These are phyloP conservation scores for Rhogogaster chlorosoma DNA, from an alignment of 2,888 invertebrate species.

Conservation along the genomic window DNA sequence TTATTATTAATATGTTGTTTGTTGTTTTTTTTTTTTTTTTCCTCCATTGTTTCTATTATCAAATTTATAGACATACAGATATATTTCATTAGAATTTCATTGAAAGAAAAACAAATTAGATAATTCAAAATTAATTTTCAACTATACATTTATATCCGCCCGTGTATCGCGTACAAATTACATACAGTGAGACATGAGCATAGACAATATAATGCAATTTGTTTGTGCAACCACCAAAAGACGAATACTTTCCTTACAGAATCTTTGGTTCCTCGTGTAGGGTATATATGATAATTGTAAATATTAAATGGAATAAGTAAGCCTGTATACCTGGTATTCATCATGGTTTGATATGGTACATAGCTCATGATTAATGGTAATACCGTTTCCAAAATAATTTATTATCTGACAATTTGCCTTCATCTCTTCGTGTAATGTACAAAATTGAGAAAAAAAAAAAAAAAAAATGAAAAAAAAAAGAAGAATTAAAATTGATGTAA, in stretches of 20 bases:
- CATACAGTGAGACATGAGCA: slow-evolving; percentile 11
- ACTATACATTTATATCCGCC: neutral
- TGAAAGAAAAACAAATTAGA: neutral
- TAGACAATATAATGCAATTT: neutral
- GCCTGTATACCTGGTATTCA: slow-evolving; percentile 6
- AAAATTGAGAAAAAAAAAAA: neutral
- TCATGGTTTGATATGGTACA: slow-evolving; percentile 4
- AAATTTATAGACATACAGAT: neutral
- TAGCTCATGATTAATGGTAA: slow-evolving; percentile 1
- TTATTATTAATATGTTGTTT: neutral
- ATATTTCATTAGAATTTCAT: neutral
- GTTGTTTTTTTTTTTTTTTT: neutral
- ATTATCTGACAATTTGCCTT: slow-evolving; percentile 23
- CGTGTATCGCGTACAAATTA: neutral
- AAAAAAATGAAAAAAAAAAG: neutral
- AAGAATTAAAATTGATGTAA: slow-evolving; percentile 7
- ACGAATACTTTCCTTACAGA: neutral
- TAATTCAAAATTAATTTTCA: slow-evolving; percentile 5
- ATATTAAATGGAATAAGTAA: slow-evolving; percentile 29
- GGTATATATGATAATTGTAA: slow-evolving; percentile 22
- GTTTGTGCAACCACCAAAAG: neutral
- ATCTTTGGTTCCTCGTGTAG: slow-evolving; percentile 21
- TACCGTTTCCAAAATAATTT: slow-evolving; percentile 29
- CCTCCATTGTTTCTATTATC: neutral
- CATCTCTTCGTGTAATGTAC: slow-evolving; percentile 30